phyloP scores from a whole-genome alignment of 2,113 vertebrate genomes.

The Pavo muticus region DNA sequence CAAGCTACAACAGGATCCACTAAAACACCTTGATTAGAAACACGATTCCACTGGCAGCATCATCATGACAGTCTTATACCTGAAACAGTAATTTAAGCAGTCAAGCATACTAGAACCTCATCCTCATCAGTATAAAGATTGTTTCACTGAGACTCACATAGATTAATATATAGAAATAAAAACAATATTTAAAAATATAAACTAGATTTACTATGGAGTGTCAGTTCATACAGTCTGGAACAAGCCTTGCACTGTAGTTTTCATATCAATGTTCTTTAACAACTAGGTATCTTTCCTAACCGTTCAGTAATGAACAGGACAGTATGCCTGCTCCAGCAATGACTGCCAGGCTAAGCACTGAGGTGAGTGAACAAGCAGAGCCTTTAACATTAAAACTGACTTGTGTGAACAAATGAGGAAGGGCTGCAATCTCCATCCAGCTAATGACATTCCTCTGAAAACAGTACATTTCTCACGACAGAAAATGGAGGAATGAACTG shows the following conservation, averaged over 20 bases:
- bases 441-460: neutral
- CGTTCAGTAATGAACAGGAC: neutral
- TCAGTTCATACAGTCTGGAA: neutral
- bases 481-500: neutral
- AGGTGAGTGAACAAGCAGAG: neutral
- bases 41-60: neutral
- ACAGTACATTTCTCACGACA: neutral
- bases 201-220: neutral
- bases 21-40: neutral
- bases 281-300: neutral
- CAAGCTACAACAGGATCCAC: neutral
- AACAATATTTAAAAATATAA: neutral
- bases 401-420: neutral
- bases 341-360: neutral
- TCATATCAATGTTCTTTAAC: neutral
- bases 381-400: neutral
- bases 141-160: neutral
- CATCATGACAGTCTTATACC: neutral
- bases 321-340: neutral
- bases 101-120: neutral
- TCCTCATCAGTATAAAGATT: neutral
- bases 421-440: neutral
- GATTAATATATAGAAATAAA: neutral
- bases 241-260: neutral
- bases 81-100: neutral